Evolutionary conservation across 2,888 invertebrate genomes (phyloP).

Genomic region (Xanthorhoe spadicearia): DNA sequence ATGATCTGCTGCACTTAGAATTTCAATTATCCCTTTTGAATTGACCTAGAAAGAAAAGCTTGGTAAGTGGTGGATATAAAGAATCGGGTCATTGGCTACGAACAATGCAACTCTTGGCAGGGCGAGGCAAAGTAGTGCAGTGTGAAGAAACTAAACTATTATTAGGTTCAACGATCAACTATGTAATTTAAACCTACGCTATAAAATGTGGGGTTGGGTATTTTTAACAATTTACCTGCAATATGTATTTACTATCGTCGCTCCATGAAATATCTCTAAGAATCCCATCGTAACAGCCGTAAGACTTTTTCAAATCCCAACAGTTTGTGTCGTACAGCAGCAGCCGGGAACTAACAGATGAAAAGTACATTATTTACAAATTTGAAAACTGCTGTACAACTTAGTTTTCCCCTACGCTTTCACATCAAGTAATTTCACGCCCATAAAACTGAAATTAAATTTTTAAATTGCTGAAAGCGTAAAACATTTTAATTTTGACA

Average conservation of each 20-base stretch:
- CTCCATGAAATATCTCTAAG: conserved; percentile 79
- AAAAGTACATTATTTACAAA: conserved; percentile 79
- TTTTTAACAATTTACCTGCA: conserved; percentile 64
- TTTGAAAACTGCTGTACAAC: conserved; percentile 12
- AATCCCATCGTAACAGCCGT: conserved; percentile 75
- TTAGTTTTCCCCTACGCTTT: conserved; percentile 30
- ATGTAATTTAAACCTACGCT: too few species aligned
- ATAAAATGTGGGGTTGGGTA: not conserved
- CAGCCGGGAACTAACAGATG: conserved; percentile 83
- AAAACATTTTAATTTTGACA: conserved; percentile 36
- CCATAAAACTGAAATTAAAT: conserved; percentile 10
- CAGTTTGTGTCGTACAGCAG: conserved; percentile 82
- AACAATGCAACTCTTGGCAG: conserved; percentile 46
- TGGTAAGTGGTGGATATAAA: conserved; percentile 6
- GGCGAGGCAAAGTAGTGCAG: not conserved
- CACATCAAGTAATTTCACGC: conserved; percentile 37
- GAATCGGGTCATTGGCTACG: conserved; percentile 31
- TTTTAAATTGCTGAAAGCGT: conserved; percentile 20
- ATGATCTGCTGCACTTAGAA: conserved; percentile 73
- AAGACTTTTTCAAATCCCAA: conserved; percentile 82
- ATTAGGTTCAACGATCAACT: not conserved
- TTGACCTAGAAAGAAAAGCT: conserved; percentile 69
- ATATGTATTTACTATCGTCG: conserved; percentile 80
- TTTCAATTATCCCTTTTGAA: conserved; percentile 74
- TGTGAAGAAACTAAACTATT: conserved; percentile 1